Conservation (phyloP, 1,140 invertebrate species). For the Drosophila leontia region DNA sequence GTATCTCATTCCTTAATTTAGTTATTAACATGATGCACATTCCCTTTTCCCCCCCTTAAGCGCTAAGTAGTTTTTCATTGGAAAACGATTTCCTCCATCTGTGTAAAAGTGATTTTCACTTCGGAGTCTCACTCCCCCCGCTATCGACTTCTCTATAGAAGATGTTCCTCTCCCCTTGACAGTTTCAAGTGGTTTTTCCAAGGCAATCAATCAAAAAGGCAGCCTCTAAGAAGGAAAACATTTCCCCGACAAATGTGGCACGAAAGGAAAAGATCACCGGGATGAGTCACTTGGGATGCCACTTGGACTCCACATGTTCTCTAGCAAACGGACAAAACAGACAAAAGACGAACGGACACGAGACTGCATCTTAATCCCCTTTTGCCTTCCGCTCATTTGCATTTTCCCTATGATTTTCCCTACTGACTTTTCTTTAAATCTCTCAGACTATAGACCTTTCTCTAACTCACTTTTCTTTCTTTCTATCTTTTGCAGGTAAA, state of each 20-base stretch:
- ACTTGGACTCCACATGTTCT: conserved; percentile 58
- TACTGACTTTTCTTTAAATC: conserved; percentile 23
- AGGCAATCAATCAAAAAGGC: conserved; percentile 78
- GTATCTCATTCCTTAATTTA: conserved; percentile 60
- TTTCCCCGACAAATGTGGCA: conserved; percentile 72
- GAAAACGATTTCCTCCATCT: conserved; percentile 59
- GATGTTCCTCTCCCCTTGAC: conserved; percentile 44
- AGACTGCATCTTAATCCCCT: conserved; percentile 66
- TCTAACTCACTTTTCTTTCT: conserved; percentile 1
- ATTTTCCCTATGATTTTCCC: conserved; percentile 39
- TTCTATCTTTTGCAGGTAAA: conserved; percentile 63
- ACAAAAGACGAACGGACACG: conserved; percentile 5
- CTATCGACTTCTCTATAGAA: neutral
- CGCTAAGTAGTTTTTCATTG: conserved; percentile 76
- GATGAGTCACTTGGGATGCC: conserved; percentile 28
- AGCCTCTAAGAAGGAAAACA: conserved; percentile 57
- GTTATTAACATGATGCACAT: conserved; percentile 47
- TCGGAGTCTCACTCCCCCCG: conserved; percentile 44
- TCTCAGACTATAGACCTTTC: conserved; percentile 1
- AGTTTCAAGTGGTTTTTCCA: conserved; percentile 79
- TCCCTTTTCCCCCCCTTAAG: neutral
- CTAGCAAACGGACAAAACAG: conserved; percentile 13
- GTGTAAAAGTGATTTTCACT: conserved; percentile 75
- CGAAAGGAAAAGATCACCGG: conserved; percentile 61
- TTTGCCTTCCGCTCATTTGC: conserved; percentile 60